phyloP scores from a whole-genome alignment of 2,797 vertebrate genomes.

The Sebastes hubbsi region DNA sequence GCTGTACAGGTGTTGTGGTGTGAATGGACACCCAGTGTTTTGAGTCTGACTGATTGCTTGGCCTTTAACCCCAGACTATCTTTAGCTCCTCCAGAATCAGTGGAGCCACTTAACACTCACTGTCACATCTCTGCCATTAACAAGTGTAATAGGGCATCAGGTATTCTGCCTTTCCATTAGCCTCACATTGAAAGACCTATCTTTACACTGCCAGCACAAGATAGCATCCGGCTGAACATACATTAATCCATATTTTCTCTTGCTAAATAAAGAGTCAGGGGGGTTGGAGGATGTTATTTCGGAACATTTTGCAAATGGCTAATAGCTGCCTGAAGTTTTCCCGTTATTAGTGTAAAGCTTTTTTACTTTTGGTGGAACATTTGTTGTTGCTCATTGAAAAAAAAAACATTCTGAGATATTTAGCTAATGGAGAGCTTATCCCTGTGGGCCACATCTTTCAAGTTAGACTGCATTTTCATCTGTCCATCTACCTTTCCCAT shows the following conservation, averaged over 20 bases:
- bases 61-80: slow-evolving; percentile 5
- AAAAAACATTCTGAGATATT: accelerated
- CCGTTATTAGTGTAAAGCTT: no score
- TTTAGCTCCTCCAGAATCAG: not conserved
- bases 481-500: not conserved
- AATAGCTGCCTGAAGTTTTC: not conserved
- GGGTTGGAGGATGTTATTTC: not conserved
- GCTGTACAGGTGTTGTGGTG: not conserved
- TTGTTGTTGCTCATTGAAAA: not conserved
- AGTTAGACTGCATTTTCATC: not conserved
- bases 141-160: not conserved
- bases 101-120: slow-evolving; percentile 13
- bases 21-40: not conserved
- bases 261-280: not conserved
- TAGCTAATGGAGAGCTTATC: not conserved
- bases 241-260: not conserved
- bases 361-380: not conserved
- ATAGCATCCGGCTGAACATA: not conserved
- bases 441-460: not conserved
- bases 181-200: not conserved
- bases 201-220: not conserved
- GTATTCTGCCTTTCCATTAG: slow-evolving; percentile 15
- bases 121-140: slow-evolving; percentile 24
- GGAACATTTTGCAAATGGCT: not conserved
- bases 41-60: slow-evolving; percentile 10